phyloP scores from a whole-genome alignment of 2,888 invertebrate species.

The Palloptera scutellata region DNA sequence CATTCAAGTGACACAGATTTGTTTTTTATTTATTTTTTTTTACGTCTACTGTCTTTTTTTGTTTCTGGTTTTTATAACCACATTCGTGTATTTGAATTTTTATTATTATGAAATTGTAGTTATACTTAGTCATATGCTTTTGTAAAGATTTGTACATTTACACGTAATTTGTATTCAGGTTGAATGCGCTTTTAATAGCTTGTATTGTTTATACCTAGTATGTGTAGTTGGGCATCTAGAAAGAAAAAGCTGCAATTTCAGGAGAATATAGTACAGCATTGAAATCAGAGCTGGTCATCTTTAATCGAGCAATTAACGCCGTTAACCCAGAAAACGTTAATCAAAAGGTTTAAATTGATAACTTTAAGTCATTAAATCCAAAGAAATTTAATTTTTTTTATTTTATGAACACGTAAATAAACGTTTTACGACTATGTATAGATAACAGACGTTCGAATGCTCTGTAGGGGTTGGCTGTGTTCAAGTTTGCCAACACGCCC shows the following conservation, averaged over 20 bases:
- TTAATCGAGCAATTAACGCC: no score
- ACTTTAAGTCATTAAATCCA: no score
- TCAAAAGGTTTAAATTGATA: no score
- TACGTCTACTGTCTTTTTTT: neutral
- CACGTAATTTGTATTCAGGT: conserved; percentile 42
- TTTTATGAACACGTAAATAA: no score
- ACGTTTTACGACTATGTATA: no score
- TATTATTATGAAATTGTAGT: conserved; percentile 17
- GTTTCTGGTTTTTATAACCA: neutral
- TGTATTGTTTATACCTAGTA: neutral
- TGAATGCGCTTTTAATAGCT: conserved; percentile 41
- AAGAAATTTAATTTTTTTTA: neutral
- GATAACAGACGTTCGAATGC: no score
- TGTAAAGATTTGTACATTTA: neutral
- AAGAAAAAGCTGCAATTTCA: neutral
- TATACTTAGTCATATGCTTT: neutral
- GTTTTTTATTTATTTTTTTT: conserved; percentile 12
- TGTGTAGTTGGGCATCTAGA: neutral
- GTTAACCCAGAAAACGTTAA: no score
- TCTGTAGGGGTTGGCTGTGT: no score
- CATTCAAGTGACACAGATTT: conserved; percentile 33
- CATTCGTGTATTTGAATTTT: neutral
- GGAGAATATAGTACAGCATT: no score
- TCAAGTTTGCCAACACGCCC: no score
- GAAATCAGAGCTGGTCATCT: no score